Evolutionary conservation across 1,140 invertebrate genomes (phyloP).

Genomic region (Gryllus bimaculatus): DNA sequence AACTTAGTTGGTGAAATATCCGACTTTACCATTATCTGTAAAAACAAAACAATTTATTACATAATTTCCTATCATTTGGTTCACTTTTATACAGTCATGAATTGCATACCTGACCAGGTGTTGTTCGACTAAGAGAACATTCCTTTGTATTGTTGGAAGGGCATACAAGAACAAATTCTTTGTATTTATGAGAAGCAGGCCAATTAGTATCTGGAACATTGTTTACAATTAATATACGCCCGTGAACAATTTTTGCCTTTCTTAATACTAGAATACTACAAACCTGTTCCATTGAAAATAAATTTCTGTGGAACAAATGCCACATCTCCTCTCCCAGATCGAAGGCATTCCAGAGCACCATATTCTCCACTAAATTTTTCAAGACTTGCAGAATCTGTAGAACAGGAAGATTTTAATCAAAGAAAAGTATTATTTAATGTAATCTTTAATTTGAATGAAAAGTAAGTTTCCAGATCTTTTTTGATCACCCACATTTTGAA

Average conservation of each 20-base stretch:
- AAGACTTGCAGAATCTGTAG: neutral
- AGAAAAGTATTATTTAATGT: neutral
- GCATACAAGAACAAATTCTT: conserved; percentile 40
- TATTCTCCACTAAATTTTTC: conserved; percentile 38
- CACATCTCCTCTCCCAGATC: conserved; percentile 69
- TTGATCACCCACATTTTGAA: neutral
- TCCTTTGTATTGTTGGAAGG: conserved; percentile 34
- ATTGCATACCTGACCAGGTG: conserved; percentile 39
- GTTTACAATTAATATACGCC: neutral
- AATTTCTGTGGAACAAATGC: conserved; percentile 70
- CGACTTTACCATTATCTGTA: neutral
- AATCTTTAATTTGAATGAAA: too few relatives aligned
- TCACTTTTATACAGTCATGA: too few relatives aligned
- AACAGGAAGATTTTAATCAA: neutral
- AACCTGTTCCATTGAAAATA: conserved; percentile 49
- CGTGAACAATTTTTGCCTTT: neutral
- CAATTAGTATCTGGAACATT: neutral
- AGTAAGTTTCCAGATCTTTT: neutral
- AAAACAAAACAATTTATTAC: neutral
- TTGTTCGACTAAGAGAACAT: conserved; percentile 60
- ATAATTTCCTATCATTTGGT: too few relatives aligned
- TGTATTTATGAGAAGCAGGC: conserved; percentile 19
- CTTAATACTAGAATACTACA: conserved; percentile 25
- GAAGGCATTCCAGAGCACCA: conserved; percentile 68
- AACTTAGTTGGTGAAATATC: conserved; percentile 37